Base-by-base conservation (phyloP, 2,888 invertebrate genomes). In the Melipona bicolor region DNA sequence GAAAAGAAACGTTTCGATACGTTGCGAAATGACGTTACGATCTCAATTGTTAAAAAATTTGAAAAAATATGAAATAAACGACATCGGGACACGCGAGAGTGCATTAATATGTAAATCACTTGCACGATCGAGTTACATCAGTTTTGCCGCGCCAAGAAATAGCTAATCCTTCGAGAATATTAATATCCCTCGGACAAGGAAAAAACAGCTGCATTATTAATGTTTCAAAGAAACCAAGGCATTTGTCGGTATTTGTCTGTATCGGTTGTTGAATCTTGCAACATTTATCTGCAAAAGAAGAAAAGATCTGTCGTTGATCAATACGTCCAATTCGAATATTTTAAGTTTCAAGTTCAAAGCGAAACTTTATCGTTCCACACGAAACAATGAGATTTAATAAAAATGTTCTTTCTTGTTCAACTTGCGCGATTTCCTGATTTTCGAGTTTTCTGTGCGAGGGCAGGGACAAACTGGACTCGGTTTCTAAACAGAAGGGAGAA, bases 401-500 rank as follows among this genome's bases (percentile, higher is more conserved):
- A 27, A 27, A 27, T 1, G 27, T 1, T 27, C 27, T 27, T 27
- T 27, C 27, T 27, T 1, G 27, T 27, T 27, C 24, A 24, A 24
- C 24, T 27, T 17, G 17, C 15, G 11, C 50, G 2, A 69, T 50
- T 59, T 59, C 56, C 17, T 4, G 43, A 54, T 24, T 59, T 27
- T 15, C 19, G 50, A 67, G 59, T 27, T 67, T 78, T 50, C 36
- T 59, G 24, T 3, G 6, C 19, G 13, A 59, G 19, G 36, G 0
- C 15, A 49, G 19, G 54, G 54, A 4, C 52, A 24, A 52, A 19
- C 13, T 19, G 36, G 52, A 27, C n/a, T 27, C 17, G 36, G 21
- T 52, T 61, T 27, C 36, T 59, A 64, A 70, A 49, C 64, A 27
- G 62, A n/a, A 43, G 43, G 75, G 69, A 27, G 59, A 9, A 27